phyloP scores from a whole-genome alignment of 1,140 invertebrate genomes.

The Lordiphosa mommai region DNA sequence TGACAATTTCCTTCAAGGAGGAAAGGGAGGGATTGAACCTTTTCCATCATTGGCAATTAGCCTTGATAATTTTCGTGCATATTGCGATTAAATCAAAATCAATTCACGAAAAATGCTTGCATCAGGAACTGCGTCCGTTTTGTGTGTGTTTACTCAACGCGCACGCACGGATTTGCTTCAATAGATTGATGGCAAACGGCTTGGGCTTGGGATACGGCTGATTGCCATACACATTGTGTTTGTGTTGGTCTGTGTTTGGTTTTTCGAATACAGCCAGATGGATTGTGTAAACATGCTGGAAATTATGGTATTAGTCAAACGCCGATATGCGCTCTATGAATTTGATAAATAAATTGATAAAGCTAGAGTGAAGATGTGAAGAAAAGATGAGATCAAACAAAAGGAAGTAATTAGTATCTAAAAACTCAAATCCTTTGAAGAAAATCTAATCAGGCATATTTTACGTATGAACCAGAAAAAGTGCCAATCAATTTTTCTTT shows the following conservation, averaged over 20 bases:
- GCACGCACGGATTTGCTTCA: conserved; percentile 64
- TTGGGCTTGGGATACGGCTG: conserved; percentile 36
- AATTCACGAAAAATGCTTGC: conserved; percentile 30
- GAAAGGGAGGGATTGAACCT: too few relatives aligned
- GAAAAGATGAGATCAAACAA: too few relatives aligned
- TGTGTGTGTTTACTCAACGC: conserved; percentile 56
- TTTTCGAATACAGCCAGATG: conserved; percentile 74
- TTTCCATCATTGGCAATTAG: conserved; percentile 57
- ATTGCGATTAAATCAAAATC: conserved; percentile 77
- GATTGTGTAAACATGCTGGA: conserved; percentile 77
- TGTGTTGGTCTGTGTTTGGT: conserved; percentile 37
- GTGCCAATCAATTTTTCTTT: too few relatives aligned
- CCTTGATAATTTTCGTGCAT: conserved; percentile 64
- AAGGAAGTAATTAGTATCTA: too few relatives aligned
- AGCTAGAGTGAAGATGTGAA: neutral
- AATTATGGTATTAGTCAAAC: conserved; percentile 66
- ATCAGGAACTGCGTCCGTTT: conserved; percentile 8
- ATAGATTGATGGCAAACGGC: conserved; percentile 62
- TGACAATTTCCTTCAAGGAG: conserved; percentile 66
- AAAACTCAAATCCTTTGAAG: too few relatives aligned
- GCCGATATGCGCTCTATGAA: neutral
- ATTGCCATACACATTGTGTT: conserved; percentile 54
- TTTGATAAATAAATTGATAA: neutral
- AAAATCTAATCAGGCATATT: too few relatives aligned
- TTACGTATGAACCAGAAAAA: too few relatives aligned